Evolutionary conservation across 2,888 invertebrate species (phyloP), one percentile per base, ranked within the genome.

Genomic region (Drosophila paramelanica): DNA sequence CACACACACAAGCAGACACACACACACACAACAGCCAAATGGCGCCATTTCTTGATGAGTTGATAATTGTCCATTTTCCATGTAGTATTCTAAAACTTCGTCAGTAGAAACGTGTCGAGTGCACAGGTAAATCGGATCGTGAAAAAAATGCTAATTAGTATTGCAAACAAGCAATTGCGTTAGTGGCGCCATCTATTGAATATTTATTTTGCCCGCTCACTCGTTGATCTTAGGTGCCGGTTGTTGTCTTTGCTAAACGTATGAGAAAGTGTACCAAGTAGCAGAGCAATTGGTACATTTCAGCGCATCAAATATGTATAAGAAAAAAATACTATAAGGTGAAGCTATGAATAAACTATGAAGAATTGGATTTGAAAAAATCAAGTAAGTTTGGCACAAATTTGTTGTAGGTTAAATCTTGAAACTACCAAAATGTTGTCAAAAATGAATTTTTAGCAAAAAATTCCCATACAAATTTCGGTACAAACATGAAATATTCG

Each of bases 41-140:
- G 83, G 71, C 69, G 86, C 86, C 76, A 68, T 72, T 73, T 66
- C 39, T 59, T 67, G 51, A 81, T 70, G 69, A 65, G 58, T 78
- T 67, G 55, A 58, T 78, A 65, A 59, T 71, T 72, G 81, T 50
- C 65, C 66, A 64, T 58, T 75, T 72, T 45, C 43, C 41, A 76
- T 36, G 36, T 36, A 36, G 36, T 36, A 36, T 14, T 36, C 14
- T 45, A 14, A 25, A 25, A 27, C 41, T 31, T 49, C 20, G 45
- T 52, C 42, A 17, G 31, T 33, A 39, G 6, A 38, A 52, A 56
- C 41, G 47, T 27, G 53, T 39, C 27, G 43, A 52, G 36, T 62
- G 75, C 27, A 17, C 68, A 43, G 43, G 25, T 61, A 61, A 51
- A 61, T 43, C 23, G 23, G 58, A 55, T 60, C 31, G 39, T 8